phyloP scores from a whole-genome alignment of 1,140 invertebrate species.

The Glossosoma conforme region DNA sequence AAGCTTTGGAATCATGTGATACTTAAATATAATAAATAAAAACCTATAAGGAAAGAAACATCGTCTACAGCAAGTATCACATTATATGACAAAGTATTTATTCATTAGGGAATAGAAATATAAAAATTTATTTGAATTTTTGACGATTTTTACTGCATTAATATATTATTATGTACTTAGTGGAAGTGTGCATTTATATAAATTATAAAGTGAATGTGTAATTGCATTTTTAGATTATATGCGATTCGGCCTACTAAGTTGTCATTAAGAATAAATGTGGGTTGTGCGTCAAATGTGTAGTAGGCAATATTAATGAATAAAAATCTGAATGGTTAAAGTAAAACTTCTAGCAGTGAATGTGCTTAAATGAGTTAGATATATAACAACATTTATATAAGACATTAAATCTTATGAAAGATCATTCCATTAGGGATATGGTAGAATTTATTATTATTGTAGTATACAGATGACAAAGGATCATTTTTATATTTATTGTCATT shows the following conservation, averaged over 20 bases:
- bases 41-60: not conserved
- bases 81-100: conserved; percentile 7
- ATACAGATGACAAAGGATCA: too few relatives aligned
- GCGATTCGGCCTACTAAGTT: conserved; percentile 29
- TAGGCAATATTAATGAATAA: conserved; percentile 29
- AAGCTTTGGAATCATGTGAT: conserved; percentile 19
- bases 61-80: conserved; percentile 5
- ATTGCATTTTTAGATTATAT: conserved; percentile 29
- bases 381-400: conserved; percentile 24
- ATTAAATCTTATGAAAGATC: conserved; percentile 32
- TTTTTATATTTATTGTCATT: not conserved
- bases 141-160: conserved; percentile 25
- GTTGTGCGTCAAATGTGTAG: conserved; percentile 32
- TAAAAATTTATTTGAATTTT: conserved; percentile 25
- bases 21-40: conserved; percentile 6
- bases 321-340: conserved; percentile 26
- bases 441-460: conserved; percentile 10
- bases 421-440: conserved; percentile 30
- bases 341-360: conserved; percentile 31
- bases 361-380: conserved; percentile 31
- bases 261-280: conserved; percentile 24
- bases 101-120: conserved; percentile 22
- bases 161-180: conserved; percentile 22
- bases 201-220: conserved; percentile 19
- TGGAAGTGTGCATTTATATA: conserved; percentile 19